These are phyloP conservation scores for Drosophila ambigua DNA, from an alignment of 1,140 invertebrate genomes.

Conservation along the genomic window DNA sequence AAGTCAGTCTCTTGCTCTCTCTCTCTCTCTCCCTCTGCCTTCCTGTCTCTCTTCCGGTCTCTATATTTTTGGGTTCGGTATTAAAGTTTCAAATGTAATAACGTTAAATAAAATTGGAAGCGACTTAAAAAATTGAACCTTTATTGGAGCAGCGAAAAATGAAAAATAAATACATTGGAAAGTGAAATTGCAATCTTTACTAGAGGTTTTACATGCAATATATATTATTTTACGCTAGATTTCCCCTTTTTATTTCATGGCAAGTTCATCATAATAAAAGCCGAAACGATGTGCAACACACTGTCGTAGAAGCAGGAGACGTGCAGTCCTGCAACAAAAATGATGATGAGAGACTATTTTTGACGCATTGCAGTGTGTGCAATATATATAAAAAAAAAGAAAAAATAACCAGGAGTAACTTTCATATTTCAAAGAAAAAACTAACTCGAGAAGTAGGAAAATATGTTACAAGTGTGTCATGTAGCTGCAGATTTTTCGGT, in stretches of 20 bases:
- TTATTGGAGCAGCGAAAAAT: slow-evolving; percentile 58
- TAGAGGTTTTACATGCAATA: slow-evolving; percentile 48
- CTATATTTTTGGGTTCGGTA: slow-evolving; percentile 56
- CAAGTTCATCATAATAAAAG: slow-evolving; percentile 61
- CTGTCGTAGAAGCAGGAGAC: too few relatives aligned
- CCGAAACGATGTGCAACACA: slow-evolving; percentile 21
- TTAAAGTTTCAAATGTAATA: slow-evolving; percentile 80
- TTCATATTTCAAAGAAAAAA: not conserved
- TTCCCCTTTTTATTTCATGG: not conserved
- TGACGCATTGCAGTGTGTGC: slow-evolving; percentile 65
- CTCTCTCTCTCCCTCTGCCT: not conserved
- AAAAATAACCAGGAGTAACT: slow-evolving; percentile 28
- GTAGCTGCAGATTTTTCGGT: too few relatives aligned
- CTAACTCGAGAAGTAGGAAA: not conserved
- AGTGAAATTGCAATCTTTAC: slow-evolving; percentile 67
- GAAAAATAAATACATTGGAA: slow-evolving; percentile 42
- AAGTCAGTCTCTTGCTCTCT: slow-evolving; percentile 32
- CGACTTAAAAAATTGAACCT: slow-evolving; percentile 81
- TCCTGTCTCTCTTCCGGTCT: not conserved
- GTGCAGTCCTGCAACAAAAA: slow-evolving; percentile 12
- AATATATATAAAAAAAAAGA: slow-evolving; percentile 39
- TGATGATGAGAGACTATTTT: slow-evolving; percentile 50
- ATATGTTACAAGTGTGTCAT: too few relatives aligned
- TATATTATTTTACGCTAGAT: slow-evolving; percentile 11
- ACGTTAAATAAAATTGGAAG: slow-evolving; percentile 82